Evolutionary conservation across 2,113 vertebrate species (phyloP), one percentile per base, ranked within the genome.

Genomic region (Perca flavescens): DNA sequence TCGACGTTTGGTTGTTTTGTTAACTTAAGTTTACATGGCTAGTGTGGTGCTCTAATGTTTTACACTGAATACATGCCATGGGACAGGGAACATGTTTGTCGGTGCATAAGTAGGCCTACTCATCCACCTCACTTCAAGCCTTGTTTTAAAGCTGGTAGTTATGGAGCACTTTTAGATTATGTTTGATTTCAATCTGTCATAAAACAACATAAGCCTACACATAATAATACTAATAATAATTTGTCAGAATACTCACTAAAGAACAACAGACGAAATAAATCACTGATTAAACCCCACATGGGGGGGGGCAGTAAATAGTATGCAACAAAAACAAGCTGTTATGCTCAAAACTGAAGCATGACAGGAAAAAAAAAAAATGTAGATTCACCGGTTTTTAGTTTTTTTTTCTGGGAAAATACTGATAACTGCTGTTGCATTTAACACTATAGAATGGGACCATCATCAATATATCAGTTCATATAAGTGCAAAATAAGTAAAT

Each of bases 1-100:
- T 88, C 64, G 84, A 89, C 17, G 93, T 95, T 95, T 88, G 93
- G 94, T 94, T 95, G 94, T 88, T 93, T 73, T 88, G 88, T 88
- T 92, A 88, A 90, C 84, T 93, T 88, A 86, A 94, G 91, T 93
- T 95, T 94, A 91, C 80, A 94, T 91, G 79, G 77, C 58, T 80
- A 79, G 83, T 79, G 11, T 73, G 40, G 57, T n/a, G 49, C 17
- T 61, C 34, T 11, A 36, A 19, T 75, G 17, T 58, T 64, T 34
- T 5, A 49, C 36, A 68, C n/a, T 7, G 31, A 69, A 22, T 28
- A 4, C 47, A 50, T 9, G 61, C 10, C 14, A 25, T 2, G 13
- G 14, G 40, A 2, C 25, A 11, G 19, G 28, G 22, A 58, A 21
- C 34, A 34, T 31, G 74, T 36, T 6, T 70, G 46, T 72, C 12